Conservation (phyloP, 2,113 vertebrate species). For the Phyllostomus hastatus region DNA sequence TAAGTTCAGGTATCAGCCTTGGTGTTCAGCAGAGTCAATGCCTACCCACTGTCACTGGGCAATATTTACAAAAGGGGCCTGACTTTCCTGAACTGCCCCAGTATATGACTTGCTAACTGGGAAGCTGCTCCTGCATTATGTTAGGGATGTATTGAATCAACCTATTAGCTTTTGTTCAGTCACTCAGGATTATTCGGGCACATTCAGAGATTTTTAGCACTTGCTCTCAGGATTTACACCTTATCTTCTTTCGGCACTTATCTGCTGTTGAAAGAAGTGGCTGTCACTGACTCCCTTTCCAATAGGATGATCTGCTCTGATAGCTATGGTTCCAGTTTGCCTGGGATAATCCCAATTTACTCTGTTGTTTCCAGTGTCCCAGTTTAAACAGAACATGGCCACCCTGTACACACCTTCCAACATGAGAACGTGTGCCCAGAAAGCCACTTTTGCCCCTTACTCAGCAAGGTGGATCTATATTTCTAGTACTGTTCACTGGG, state of each 20-base stretch:
- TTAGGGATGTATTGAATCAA: background rate
- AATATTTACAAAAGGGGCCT: background rate
- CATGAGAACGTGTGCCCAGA: background rate
- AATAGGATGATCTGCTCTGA: background rate
- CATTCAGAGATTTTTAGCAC: background rate
- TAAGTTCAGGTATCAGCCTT: background rate
- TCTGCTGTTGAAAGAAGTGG: background rate
- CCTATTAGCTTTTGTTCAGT: background rate
- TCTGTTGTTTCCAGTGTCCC: background rate
- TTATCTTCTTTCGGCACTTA: background rate
- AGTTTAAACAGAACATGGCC: background rate
- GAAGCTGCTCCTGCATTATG: background rate
- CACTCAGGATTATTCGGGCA: background rate
- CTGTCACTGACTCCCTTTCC: background rate
- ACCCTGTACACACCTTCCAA: background rate
- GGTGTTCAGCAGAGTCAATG: background rate
- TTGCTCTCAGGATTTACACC: background rate
- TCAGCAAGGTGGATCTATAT: background rate
- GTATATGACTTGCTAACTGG: background rate
- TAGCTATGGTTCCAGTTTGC: background rate
- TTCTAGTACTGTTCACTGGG: background rate
- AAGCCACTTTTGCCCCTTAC: background rate
- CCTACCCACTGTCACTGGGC: background rate
- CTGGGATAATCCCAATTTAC: background rate
- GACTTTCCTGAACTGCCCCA: background rate